These are phyloP conservation scores for Temnothorax unifasciatus DNA, from an alignment of 2,888 invertebrate species.

Conservation along the genomic window DNA sequence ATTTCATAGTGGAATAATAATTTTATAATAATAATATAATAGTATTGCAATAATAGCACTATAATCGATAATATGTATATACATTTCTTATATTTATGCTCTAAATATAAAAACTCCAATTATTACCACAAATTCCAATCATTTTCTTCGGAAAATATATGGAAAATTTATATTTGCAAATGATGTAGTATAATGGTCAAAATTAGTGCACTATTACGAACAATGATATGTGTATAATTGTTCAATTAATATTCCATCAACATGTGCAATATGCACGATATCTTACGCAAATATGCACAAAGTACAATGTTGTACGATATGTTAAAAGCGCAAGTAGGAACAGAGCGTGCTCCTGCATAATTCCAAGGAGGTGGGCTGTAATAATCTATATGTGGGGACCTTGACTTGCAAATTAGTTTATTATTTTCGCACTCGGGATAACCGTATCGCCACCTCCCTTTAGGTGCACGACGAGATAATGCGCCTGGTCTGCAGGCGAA, in stretches of 20 bases:
- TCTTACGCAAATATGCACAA: not conserved
- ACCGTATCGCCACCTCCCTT: constrained; percentile 33
- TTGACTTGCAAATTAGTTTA: constrained; percentile 50
- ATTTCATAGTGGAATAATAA: not conserved
- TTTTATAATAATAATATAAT: constrained; percentile 8
- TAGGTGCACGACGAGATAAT: constrained; percentile 49
- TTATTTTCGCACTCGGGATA: constrained; percentile 45
- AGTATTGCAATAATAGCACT: not conserved
- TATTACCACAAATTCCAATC: not conserved
- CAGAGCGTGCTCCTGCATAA: not conserved
- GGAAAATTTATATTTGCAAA: constrained; percentile 3
- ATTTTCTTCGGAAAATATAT: not conserved
- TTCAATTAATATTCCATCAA: constrained; percentile 3
- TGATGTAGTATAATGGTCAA: not conserved
- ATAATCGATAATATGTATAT: not conserved
- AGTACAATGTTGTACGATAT: not conserved
- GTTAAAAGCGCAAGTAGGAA: not conserved
- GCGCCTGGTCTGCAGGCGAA: constrained; percentile 61
- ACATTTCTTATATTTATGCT: not conserved
- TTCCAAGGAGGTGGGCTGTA: not conserved
- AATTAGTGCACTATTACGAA: not conserved
- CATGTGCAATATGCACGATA: not conserved
- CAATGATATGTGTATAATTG: not conserved
- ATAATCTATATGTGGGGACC: constrained; percentile 18
- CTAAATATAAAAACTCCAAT: not conserved